These are phyloP conservation scores for Mythimna albipuncta DNA, from an alignment of 2,888 invertebrate genomes.

Conservation along the genomic window DNA sequence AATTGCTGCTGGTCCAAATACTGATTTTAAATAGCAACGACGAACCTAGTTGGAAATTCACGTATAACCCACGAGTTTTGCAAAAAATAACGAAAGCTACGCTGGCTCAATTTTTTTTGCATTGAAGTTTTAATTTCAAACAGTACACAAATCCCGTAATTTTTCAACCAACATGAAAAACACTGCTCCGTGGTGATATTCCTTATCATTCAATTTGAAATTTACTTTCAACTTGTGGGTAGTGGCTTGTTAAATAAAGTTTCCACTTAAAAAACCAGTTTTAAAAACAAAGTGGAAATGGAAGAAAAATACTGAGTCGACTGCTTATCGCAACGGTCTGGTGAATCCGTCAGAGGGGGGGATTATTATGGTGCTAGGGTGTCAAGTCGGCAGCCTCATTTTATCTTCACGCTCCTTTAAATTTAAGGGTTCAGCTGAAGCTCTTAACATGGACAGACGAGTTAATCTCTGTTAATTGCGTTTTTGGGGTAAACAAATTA, in stretches of 20 bases:
- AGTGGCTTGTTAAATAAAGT: slow-evolving; percentile 50
- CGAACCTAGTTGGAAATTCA: background rate
- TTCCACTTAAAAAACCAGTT: slow-evolving; percentile 42
- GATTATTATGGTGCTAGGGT: slow-evolving; percentile 50
- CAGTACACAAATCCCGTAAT: slow-evolving; percentile 21
- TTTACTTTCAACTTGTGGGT: slow-evolving; percentile 34
- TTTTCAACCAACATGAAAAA: slow-evolving; percentile 29
- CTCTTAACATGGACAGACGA: slow-evolving; percentile 19
- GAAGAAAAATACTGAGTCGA: slow-evolving; percentile 52
- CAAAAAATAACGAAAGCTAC: slow-evolving; percentile 5
- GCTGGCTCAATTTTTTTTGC: background rate
- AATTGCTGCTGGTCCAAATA: slow-evolving; percentile 23
- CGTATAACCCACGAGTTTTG: slow-evolving; percentile 13
- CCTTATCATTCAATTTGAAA: slow-evolving; percentile 47
- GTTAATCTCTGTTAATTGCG: slow-evolving; percentile 28
- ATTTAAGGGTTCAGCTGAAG: slow-evolving; percentile 32
- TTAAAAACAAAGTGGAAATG: slow-evolving; percentile 24
- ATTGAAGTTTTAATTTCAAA: slow-evolving; percentile 20
- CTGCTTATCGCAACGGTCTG: slow-evolving; percentile 54
- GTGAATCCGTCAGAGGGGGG: slow-evolving; percentile 54
- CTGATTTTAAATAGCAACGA: slow-evolving; percentile 33
- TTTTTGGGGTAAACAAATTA: slow-evolving; percentile 32
- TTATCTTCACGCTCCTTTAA: slow-evolving; percentile 57
- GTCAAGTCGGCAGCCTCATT: slow-evolving; percentile 29
- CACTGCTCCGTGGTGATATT: slow-evolving; percentile 25